These are phyloP conservation scores for Coreoperca whiteheadi DNA, from an alignment of 2,113 vertebrate genomes.

Conservation along the genomic window DNA sequence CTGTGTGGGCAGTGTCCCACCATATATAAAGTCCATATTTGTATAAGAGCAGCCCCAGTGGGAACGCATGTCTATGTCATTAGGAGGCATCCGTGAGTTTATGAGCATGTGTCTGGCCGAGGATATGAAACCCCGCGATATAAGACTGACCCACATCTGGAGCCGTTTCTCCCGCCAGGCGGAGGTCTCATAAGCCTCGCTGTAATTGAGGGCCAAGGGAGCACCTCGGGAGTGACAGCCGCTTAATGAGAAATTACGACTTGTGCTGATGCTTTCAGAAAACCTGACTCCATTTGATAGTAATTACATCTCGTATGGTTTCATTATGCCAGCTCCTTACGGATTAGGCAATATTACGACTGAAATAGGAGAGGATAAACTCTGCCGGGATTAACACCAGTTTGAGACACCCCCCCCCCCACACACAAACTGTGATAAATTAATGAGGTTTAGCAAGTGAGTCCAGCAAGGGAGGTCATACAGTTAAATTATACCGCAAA, in stretches of 20 bases:
- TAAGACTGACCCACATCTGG: slow-evolving; percentile 59
- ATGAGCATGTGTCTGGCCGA: not conserved
- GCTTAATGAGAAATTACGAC: slow-evolving; percentile 77
- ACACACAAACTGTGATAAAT: slow-evolving; percentile 6
- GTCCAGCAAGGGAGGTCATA: not conserved
- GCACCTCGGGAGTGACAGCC: slow-evolving; percentile 61
- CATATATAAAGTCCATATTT: not conserved
- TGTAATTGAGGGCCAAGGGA: slow-evolving; percentile 68
- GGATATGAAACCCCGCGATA: slow-evolving; percentile 34
- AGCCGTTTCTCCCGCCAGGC: slow-evolving; percentile 47
- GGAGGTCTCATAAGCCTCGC: slow-evolving; percentile 49
- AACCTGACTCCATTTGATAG: slow-evolving; percentile 56
- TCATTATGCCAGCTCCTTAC: slow-evolving; percentile 56
- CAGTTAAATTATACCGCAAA: not conserved
- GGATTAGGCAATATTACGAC: slow-evolving; percentile 70
- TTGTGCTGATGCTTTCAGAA: slow-evolving; percentile 70
- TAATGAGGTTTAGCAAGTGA: slow-evolving; percentile 5
- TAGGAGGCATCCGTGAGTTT: slow-evolving; percentile 32
- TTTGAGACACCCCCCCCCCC: slow-evolving; percentile 12
- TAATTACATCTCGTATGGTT: slow-evolving; percentile 75
- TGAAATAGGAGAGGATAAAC: slow-evolving; percentile 55
- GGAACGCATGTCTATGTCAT: slow-evolving; percentile 21
- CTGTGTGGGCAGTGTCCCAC: slow-evolving; percentile 1
- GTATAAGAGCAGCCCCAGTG: slow-evolving; percentile 4
- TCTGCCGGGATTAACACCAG: slow-evolving; percentile 52